These are phyloP conservation scores for Procapra przewalskii DNA, from an alignment of 2,113 vertebrate genomes.

Conservation along the genomic window DNA sequence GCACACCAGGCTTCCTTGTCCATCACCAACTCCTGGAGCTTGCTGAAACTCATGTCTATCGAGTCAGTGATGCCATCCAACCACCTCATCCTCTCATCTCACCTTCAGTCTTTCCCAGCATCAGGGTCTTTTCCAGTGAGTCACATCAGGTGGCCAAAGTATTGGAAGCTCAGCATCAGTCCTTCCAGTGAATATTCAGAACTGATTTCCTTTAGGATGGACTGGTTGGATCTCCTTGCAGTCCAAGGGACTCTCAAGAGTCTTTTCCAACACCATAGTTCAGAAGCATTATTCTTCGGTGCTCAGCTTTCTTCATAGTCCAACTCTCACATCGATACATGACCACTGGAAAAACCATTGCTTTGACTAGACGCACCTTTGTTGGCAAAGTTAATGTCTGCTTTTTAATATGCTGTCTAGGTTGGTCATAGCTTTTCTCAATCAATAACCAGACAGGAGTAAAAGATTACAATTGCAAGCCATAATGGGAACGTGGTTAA, in stretches of 20 bases:
- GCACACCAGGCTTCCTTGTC: not conserved
- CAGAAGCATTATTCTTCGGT: not conserved
- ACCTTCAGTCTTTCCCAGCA: not conserved
- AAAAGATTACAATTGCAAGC: not conserved
- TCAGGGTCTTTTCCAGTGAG: not conserved
- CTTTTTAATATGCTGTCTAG: not conserved
- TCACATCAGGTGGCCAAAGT: not conserved
- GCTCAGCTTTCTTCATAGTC: not conserved
- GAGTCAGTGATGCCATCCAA: too few relatives aligned
- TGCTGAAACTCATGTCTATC: rapidly evolving
- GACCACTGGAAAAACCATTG: not conserved
- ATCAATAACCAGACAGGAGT: not conserved
- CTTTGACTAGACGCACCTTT: not conserved
- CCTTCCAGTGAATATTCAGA: not conserved
- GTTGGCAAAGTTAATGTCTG: not conserved
- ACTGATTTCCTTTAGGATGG: not conserved
- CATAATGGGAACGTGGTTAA: not conserved
- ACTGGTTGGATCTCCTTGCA: not conserved
- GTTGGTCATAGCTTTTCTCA: not conserved
- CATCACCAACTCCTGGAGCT: not conserved
- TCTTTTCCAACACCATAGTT: not conserved
- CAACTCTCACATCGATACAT: not conserved
- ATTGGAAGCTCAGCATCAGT: not conserved
- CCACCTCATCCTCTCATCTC: not conserved
- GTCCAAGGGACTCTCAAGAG: not conserved